phyloP scores from a whole-genome alignment of 2,888 invertebrate genomes.

The Limulus polyphemus region DNA sequence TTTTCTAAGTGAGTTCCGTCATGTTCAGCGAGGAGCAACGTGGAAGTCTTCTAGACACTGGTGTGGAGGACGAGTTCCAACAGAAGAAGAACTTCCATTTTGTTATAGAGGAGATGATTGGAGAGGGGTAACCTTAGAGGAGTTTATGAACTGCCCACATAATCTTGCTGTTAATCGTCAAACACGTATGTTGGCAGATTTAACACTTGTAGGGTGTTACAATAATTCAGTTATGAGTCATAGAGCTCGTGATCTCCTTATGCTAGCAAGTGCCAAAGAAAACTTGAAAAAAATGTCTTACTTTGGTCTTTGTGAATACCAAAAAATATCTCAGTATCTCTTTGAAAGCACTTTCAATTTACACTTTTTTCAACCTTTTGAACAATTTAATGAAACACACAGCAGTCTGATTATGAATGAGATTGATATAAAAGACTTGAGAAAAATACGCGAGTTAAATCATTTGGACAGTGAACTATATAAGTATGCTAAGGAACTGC shows the following conservation, averaged over 20 bases:
- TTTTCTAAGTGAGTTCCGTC: constrained; percentile 91
- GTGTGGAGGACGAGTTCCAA: constrained; percentile 57
- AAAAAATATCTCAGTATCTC: constrained; percentile 59
- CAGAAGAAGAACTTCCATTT: constrained; percentile 62
- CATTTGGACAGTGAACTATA: constrained; percentile 84
- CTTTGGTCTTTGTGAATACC: constrained; percentile 91
- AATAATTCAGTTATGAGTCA: constrained; percentile 48
- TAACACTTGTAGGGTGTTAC: constrained; percentile 90
- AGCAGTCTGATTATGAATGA: constrained; percentile 51
- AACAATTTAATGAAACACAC: constrained; percentile 81
- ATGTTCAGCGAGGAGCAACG: constrained; percentile 90
- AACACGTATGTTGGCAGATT: constrained; percentile 93
- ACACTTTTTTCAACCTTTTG: constrained; percentile 68
- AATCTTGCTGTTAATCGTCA: constrained; percentile 94
- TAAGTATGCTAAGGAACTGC: constrained; percentile 75
- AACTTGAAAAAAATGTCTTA: constrained; percentile 92
- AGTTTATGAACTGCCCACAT: constrained; percentile 79
- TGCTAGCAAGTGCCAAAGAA: constrained; percentile 87
- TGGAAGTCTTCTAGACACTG: constrained; percentile 66
- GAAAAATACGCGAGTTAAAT: constrained; percentile 65
- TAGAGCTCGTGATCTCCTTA: constrained; percentile 62
- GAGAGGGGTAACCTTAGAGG: constrained; percentile 75
- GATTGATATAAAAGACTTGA: constrained; percentile 58
- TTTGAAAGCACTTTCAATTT: constrained; percentile 89
- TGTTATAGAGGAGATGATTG: constrained; percentile 55